These are phyloP conservation scores for Mastomys coucha DNA, from an alignment of 2,113 vertebrate genomes.

Conservation along the genomic window DNA sequence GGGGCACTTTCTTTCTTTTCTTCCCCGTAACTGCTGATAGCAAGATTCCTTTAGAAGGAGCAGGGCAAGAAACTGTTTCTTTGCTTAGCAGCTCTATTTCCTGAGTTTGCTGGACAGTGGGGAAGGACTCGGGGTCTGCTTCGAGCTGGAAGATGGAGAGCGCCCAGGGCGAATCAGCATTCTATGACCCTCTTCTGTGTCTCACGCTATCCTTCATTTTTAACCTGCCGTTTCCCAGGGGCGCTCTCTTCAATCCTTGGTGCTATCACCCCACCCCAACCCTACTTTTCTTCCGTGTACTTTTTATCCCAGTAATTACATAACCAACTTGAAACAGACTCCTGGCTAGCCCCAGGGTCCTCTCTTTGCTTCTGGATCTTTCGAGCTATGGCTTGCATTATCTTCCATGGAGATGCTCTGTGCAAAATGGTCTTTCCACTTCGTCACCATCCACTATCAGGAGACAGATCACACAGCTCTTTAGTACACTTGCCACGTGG, in stretches of 20 bases:
- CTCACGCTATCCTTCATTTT: background rate
- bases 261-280: background rate
- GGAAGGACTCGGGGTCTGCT: too few relatives aligned
- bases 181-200: background rate
- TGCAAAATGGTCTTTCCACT: background rate
- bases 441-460: background rate
- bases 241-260: background rate
- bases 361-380: background rate
- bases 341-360: background rate
- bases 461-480: background rate
- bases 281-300: background rate
- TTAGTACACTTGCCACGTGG: background rate
- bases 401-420: background rate
- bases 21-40: background rate
- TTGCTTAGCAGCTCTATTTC: background rate
- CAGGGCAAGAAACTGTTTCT: background rate
- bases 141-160: background rate
- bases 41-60: conserved; percentile 24
- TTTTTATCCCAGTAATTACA: background rate
- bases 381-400: background rate
- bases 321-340: conserved; percentile 15
- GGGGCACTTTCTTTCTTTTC: background rate
- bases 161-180: background rate
- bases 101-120: background rate
- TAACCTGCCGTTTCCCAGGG: background rate